These are phyloP conservation scores for Trissoscelio sp. DNA, from an alignment of 2,888 invertebrate genomes.

Conservation along the genomic window DNA sequence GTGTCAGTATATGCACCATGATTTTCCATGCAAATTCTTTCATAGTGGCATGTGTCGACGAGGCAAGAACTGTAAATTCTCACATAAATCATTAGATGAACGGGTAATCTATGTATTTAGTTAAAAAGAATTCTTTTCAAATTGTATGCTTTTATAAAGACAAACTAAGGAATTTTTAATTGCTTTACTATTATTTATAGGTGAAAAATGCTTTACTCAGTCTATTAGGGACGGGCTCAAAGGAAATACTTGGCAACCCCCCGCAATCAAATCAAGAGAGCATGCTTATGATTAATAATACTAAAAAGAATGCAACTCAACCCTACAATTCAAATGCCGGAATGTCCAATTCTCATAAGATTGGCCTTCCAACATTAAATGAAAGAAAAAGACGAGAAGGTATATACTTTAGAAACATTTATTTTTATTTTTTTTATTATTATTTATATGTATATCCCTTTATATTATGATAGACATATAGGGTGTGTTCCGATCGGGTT, in stretches of 20 bases:
- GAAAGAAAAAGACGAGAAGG: slow-evolving; percentile 78
- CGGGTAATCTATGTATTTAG: slow-evolving; percentile 84
- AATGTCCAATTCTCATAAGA: slow-evolving; percentile 83
- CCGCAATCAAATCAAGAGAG: slow-evolving; percentile 92
- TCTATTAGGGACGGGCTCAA: slow-evolving; percentile 95
- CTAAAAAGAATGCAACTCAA: slow-evolving; percentile 78
- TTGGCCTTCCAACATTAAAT: slow-evolving; percentile 79
- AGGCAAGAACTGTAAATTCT: slow-evolving; percentile 95
- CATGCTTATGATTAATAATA: slow-evolving; percentile 84
- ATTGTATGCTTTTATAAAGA: too few species aligned
- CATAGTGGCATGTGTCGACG: slow-evolving; percentile 95
- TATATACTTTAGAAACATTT: too few species aligned
- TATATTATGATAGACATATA: too few species aligned
- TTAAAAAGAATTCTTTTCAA: neutral
- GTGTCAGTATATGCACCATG: slow-evolving; percentile 98
- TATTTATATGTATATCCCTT: too few species aligned
- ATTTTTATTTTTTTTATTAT: too few species aligned
- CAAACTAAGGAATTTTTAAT: too few species aligned
- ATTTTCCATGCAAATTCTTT: slow-evolving; percentile 98
- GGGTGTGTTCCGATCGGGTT: too few species aligned
- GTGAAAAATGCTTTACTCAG: slow-evolving; percentile 84
- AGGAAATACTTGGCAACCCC: slow-evolving; percentile 95
- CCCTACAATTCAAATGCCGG: slow-evolving; percentile 76
- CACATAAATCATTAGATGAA: slow-evolving; percentile 94
- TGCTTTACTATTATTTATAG: slow-evolving; percentile 73